These are phyloP conservation scores for Neodiprion pinetum DNA, from an alignment of 1,140 invertebrate species.

Conservation along the genomic window DNA sequence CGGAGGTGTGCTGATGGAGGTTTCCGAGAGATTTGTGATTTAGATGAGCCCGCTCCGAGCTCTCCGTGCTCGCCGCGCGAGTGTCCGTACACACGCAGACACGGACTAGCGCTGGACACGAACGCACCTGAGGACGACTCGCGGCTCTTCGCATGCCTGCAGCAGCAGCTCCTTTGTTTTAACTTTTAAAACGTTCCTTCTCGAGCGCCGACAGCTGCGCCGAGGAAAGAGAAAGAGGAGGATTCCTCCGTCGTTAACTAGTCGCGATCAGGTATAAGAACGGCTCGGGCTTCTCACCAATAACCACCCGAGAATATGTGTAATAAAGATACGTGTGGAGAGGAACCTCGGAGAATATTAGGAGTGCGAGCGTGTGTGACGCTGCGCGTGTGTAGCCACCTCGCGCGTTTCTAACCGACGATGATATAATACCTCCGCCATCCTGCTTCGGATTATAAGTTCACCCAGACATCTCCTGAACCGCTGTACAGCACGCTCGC, in stretches of 20 bases:
- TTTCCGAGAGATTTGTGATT: conserved; percentile 57
- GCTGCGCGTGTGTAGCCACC: too few species aligned
- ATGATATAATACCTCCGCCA: too few species aligned
- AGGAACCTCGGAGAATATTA: too few species aligned
- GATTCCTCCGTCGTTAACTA: conserved; percentile 37
- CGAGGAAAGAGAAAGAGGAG: conserved; percentile 22
- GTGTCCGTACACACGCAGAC: neutral
- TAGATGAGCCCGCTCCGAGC: conserved; percentile 50
- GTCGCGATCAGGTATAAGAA: conserved; percentile 41
- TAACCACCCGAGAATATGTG: neutral
- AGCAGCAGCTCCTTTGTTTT: conserved; percentile 51
- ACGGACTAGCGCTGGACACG: neutral
- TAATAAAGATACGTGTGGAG: neutral
- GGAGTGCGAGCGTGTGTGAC: too few species aligned
- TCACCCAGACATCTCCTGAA: too few species aligned
- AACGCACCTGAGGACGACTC: conserved; percentile 29
- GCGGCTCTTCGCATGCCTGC: neutral
- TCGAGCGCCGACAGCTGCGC: conserved; percentile 33
- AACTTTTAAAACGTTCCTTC: conserved; percentile 41
- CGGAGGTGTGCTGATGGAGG: conserved; percentile 51
- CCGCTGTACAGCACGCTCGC: too few species aligned
- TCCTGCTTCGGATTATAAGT: too few species aligned
- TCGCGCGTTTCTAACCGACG: too few species aligned
- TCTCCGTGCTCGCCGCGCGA: neutral
- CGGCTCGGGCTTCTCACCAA: neutral